phyloP scores from a whole-genome alignment of 2,113 vertebrate species.

The Bagarius yarrelli region DNA sequence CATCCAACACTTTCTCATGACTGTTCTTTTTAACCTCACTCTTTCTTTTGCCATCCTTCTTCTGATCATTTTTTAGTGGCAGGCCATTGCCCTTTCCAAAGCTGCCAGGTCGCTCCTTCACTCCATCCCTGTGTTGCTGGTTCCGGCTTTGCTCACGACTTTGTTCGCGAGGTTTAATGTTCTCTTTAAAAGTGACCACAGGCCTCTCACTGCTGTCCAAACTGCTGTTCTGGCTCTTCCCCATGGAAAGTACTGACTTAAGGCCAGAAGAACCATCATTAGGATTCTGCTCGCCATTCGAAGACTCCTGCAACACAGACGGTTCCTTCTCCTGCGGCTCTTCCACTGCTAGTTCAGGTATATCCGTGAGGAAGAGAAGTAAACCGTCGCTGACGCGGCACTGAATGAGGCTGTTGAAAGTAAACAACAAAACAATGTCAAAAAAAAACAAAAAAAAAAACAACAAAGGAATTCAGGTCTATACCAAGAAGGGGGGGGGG shows the following conservation, averaged over 20 bases:
- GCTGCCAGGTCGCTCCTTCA: constrained; percentile 81
- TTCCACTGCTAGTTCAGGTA: constrained; percentile 86
- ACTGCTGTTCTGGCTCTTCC: constrained; percentile 80
- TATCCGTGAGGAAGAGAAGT: constrained; percentile 89
- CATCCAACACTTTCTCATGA: constrained; percentile 78
- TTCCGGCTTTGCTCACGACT: constrained; percentile 78
- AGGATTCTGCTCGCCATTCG: constrained; percentile 74
- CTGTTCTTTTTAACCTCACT: constrained; percentile 82
- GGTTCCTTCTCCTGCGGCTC: constrained; percentile 87
- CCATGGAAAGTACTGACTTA: constrained; percentile 87
- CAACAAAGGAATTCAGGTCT: too few species aligned
- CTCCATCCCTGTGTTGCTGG: constrained; percentile 78
- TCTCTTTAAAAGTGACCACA: constrained; percentile 95
- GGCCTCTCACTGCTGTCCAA: constrained; percentile 84
- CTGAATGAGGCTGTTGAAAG: constrained; percentile 82
- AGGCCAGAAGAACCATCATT: constrained; percentile 79
- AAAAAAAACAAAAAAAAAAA: not conserved
- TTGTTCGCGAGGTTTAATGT: constrained; percentile 89
- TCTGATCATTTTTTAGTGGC: constrained; percentile 78
- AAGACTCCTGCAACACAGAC: constrained; percentile 83
- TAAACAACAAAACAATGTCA: not conserved
- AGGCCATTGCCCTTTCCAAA: constrained; percentile 75
- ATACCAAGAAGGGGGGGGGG: too few species aligned
- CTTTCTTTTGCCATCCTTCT: constrained; percentile 90
- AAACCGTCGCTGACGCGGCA: constrained; percentile 84